Conservation (phyloP, 2,797 vertebrate genomes). For the Myotis daubentonii region DNA sequence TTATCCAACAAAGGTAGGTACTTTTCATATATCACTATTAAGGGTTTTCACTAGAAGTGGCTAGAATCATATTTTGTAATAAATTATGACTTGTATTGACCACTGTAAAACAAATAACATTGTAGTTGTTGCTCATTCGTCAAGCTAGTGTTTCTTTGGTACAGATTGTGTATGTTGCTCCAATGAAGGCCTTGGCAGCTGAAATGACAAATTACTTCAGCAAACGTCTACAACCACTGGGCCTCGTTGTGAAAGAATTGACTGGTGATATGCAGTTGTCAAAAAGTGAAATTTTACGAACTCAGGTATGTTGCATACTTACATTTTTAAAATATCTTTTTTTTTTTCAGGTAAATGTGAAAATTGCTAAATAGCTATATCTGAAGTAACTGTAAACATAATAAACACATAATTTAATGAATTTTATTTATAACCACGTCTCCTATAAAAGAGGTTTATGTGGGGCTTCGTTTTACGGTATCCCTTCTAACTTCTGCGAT, state of each 20-base stretch:
- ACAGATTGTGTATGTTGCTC: slow-evolving; percentile 98
- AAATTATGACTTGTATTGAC: slow-evolving; percentile 90
- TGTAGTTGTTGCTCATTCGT: slow-evolving; percentile 90
- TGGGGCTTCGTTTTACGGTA: not conserved
- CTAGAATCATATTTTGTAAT: slow-evolving; percentile 91
- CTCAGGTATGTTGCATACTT: slow-evolving; percentile 87
- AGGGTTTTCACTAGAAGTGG: slow-evolving; percentile 86
- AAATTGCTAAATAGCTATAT: not conserved
- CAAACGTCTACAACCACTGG: slow-evolving; percentile 95
- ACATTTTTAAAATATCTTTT: not conserved
- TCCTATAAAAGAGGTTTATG: not conserved
- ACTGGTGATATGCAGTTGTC: slow-evolving; percentile 99
- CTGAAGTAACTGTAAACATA: not conserved
- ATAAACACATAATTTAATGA: not conserved
- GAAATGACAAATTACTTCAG: slow-evolving; percentile 99
- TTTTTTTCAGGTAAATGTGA: not conserved
- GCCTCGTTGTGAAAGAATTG: slow-evolving; percentile 95
- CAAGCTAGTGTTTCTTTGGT: slow-evolving; percentile 88
- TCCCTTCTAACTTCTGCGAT: not conserved
- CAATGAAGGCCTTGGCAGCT: slow-evolving; percentile 99
- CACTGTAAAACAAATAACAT: slow-evolving; percentile 90
- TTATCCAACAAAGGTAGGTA: slow-evolving; percentile 85
- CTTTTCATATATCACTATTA: slow-evolving; percentile 92
- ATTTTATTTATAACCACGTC: slow-evolving; percentile 18
- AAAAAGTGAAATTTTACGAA: slow-evolving; percentile 97